These are phyloP conservation scores for Strigops habroptila DNA, from an alignment of 2,113 vertebrate genomes.

Conservation along the genomic window DNA sequence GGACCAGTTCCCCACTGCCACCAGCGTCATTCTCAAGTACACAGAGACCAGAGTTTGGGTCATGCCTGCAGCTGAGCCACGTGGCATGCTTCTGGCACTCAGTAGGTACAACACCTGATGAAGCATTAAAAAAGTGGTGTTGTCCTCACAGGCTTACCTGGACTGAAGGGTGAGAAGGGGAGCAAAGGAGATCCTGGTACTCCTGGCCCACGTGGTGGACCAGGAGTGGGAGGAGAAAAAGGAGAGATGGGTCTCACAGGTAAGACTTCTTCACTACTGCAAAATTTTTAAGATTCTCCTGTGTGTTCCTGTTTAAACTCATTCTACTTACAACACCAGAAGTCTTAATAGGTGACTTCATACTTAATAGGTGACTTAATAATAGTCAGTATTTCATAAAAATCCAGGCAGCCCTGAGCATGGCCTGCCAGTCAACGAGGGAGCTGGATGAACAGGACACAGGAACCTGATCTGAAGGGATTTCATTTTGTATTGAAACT, in stretches of 20 bases:
- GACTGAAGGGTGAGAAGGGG: conserved; percentile 55
- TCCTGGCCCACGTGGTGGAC: conserved; percentile 34
- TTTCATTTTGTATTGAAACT: background rate
- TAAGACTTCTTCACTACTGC: conserved; percentile 9
- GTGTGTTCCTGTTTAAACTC: background rate
- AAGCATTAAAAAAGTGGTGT: background rate
- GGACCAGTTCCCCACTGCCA: background rate
- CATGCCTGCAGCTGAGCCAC: accelerated
- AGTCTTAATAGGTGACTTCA: background rate
- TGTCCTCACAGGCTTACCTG: conserved; percentile 36
- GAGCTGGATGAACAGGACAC: background rate
- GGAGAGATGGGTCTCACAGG: conserved; percentile 53
- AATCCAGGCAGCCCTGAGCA: background rate
- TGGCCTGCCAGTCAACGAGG: background rate
- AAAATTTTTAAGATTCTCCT: background rate
- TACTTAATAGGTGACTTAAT: no score
- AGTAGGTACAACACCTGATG: accelerated
- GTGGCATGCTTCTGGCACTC: background rate
- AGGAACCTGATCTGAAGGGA: background rate
- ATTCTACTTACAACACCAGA: background rate
- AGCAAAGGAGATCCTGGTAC: conserved; percentile 58
- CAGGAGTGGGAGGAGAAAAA: conserved; percentile 60
- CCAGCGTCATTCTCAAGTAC: background rate
- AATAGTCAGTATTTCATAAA: background rate
- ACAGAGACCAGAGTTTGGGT: background rate